phyloP scores from a whole-genome alignment of 2,113 vertebrate species.

The Ovis aries region ARS-UI_Ramb_v3.0 NC_056080.1:98381501-98382000 shows the following conservation, averaged over 20 bases:
- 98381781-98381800: neutral
- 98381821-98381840: neutral
- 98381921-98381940: neutral
- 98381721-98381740: neutral
- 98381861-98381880: neutral
- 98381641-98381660: neutral
- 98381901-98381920: neutral
- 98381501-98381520: neutral
- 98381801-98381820: neutral
- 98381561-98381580: neutral
- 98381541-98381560: neutral
- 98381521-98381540: neutral
- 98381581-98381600: neutral
- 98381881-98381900: neutral
- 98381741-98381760: neutral
- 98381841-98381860: neutral
- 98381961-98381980: neutral
- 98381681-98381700: neutral
- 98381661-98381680: neutral
- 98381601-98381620: neutral
- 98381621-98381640: neutral
- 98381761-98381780: neutral
- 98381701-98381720: neutral
- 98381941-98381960: neutral
- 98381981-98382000: neutral